Evolutionary conservation across 1,140 invertebrate species (phyloP).

Genomic region (Musca domestica): DNA sequence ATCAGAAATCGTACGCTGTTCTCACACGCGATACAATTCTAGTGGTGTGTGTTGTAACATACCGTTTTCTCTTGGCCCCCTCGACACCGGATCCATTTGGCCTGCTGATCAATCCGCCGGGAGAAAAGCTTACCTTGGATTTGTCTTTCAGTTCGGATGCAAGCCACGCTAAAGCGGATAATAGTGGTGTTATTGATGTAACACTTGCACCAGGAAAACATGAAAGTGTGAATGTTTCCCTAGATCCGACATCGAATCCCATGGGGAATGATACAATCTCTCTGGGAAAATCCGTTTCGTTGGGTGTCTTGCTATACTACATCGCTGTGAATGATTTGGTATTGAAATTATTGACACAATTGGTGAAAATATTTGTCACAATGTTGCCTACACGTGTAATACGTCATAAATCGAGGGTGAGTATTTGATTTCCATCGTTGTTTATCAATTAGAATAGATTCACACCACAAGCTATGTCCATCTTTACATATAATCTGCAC

Average conservation of each 20-base stretch:
- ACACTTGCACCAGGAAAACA: not conserved
- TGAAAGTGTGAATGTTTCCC: too few species aligned
- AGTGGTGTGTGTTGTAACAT: conserved; percentile 41
- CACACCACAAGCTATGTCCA: too few species aligned
- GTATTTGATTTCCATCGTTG: too few species aligned
- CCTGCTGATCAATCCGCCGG: conserved; percentile 39
- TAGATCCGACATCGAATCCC: not conserved
- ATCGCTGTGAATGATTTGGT: conserved; percentile 81
- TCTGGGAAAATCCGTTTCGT: conserved; percentile 34
- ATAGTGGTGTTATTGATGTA: not conserved
- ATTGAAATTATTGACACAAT: conserved; percentile 78
- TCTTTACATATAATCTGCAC: too few species aligned
- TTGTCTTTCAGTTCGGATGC: not conserved
- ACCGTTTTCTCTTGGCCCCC: conserved; percentile 36
- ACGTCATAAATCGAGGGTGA: conserved; percentile 77
- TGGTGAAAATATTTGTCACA: conserved; percentile 74
- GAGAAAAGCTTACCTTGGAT: not conserved
- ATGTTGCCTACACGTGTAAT: conserved; percentile 70
- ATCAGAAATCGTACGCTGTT: conserved; percentile 64
- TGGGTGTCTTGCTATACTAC: conserved; percentile 79
- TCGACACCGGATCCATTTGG: conserved; percentile 40
- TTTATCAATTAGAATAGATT: too few species aligned
- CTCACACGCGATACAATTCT: conserved; percentile 61
- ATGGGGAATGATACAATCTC: not conserved
- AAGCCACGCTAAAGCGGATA: not conserved